These are phyloP conservation scores for Drosophila pectinifera DNA, from an alignment of 1,140 invertebrate species.

Conservation along the genomic window DNA sequence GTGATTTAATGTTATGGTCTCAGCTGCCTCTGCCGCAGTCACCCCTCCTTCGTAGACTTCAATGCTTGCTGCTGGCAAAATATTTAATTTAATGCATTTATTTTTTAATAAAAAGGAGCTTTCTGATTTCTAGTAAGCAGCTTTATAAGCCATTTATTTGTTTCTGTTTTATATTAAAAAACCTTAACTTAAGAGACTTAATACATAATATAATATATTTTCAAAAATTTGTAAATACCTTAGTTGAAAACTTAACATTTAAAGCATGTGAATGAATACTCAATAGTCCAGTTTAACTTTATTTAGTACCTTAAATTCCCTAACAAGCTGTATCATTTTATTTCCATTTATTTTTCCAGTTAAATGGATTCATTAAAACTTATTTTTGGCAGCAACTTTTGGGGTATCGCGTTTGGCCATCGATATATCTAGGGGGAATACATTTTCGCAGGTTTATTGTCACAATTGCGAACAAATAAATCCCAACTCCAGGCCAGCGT, in stretches of 20 bases:
- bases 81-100: background rate
- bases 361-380: constrained; percentile 14
- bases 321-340: background rate
- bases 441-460: constrained; percentile 54
- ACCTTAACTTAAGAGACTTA: background rate
- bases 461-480: constrained; percentile 55
- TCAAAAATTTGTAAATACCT: too few relatives aligned
- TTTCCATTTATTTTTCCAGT: constrained; percentile 13
- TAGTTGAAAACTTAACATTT: too few relatives aligned
- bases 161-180: too few relatives aligned
- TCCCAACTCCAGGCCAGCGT: constrained; percentile 38
- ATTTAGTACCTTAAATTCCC: background rate
- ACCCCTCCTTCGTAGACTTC: too few relatives aligned
- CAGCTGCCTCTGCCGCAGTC: too few relatives aligned
- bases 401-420: constrained; percentile 4
- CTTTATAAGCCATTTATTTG: background rate
- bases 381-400: constrained; percentile 17
- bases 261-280: too few relatives aligned
- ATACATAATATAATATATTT: too few relatives aligned
- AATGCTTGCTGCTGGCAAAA: too few relatives aligned
- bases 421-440: background rate
- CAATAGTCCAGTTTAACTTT: background rate
- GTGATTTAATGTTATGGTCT: constrained; percentile 84
- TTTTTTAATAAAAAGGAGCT: background rate
- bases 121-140: background rate